Base-by-base conservation (phyloP, 2,888 invertebrate species). In the Belgica antarctica region DNA sequence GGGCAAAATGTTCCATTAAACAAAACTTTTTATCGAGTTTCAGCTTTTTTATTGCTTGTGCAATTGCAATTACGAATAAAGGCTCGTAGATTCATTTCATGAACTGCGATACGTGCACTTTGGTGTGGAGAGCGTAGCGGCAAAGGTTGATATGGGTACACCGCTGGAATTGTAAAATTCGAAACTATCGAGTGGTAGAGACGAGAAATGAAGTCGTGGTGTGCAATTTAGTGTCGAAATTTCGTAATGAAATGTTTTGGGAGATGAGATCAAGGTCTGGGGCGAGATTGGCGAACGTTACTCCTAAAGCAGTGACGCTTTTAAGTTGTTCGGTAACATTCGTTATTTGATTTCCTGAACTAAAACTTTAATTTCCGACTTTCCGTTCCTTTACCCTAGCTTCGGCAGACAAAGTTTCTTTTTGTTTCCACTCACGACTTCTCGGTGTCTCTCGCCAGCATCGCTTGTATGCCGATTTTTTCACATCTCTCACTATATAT, bases 1-100 rank as follows among this genome's bases (percentile, higher is more conserved):
- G 31, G 41, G 36, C 24, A 36, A 62, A 63, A 63, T 25, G 19
- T 63, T 63, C 46, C 63, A 63, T 63, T 63, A 63, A 46, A 63
- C 36, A 19, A 63, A 63, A 31, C 19, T 46, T 36, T 63, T 62
- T 62, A 24, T 41, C n/a, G 41, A 10, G n/a, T n/a, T n/a, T n/a
- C n/a, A 41, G 41, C 41, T 41, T 41, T 41, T 5, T 41, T 41
- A 41, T 41, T 41, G n/a, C n/a, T 10, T 10, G 12, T 15, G 41
- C 12, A 15, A 4, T 5, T n/a, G 41, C 41, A 41, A 41, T 41
- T 41, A 41, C 41, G 41, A 41, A 41, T n/a, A n/a, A 34, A 41
- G 15, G 41, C 41, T 41, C 41, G 15, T 41, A 41, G 41, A 41
- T 41, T 41, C 41, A 41, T 41, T 41, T n/a, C 8, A n/a, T 10